Evolutionary conservation across 2,113 vertebrate genomes (phyloP).

Genomic region (Gadus chalcogrammus): DNA sequence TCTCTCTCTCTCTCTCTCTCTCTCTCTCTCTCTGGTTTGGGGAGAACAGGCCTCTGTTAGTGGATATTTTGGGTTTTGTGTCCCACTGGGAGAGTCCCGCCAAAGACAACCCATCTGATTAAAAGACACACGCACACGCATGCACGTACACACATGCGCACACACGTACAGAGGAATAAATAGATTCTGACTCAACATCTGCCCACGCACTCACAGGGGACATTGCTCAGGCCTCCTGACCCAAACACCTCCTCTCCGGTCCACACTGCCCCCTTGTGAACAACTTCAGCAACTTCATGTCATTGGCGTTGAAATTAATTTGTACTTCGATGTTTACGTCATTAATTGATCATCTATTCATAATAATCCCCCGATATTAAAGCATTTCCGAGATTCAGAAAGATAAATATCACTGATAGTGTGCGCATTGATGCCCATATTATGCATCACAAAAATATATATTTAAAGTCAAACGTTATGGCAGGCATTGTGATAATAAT

Average conservation of each 20-base stretch:
- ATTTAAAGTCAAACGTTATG: background rate
- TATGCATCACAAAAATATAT: no score
- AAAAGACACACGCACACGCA: conserved; percentile 15
- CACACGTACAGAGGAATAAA: conserved; percentile 3
- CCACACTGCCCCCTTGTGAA: conserved; percentile 60
- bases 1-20: no score
- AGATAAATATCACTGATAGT: background rate
- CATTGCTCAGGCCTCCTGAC: conserved; percentile 21
- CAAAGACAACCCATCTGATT: conserved; percentile 28
- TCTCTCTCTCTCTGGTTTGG: no score
- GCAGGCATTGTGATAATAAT: background rate
- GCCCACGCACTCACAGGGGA: conserved; percentile 2
- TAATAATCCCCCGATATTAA: background rate
- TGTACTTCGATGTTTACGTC: background rate
- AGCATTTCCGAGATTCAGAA: background rate
- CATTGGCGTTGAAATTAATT: background rate
- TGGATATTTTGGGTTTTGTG: conserved; percentile 31
- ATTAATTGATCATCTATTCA: background rate
- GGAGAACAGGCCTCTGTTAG: no score
- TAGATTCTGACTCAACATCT: conserved; percentile 45
- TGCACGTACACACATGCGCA: conserved; percentile 6
- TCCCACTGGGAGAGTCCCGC: conserved; percentile 53
- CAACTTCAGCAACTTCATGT: conserved; percentile 21
- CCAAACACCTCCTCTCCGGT: conserved; percentile 10
- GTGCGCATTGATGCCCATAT: no score